A percentile compares a stretch with the other conserved stretches of the same genome.
phyloP scores from a whole-genome alignment of 2,888 invertebrate species.

The Blera fallax region DNA sequence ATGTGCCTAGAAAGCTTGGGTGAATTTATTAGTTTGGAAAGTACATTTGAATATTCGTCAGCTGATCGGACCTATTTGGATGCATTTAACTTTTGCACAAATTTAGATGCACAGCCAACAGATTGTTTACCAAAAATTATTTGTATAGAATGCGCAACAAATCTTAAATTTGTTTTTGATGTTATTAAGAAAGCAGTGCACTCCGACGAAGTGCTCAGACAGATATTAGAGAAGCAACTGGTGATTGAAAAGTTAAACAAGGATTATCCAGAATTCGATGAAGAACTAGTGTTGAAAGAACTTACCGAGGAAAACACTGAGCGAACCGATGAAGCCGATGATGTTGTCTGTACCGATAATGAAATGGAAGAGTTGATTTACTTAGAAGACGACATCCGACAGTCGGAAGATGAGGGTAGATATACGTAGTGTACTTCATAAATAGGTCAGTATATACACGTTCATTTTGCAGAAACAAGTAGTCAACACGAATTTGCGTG shows the following conservation, averaged over 20 bases:
- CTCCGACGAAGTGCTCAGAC: slow-evolving; percentile 53
- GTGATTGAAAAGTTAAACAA: not conserved
- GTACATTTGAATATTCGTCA: slow-evolving; percentile 15
- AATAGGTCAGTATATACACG: not conserved
- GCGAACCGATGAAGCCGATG: not conserved
- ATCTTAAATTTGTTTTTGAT: slow-evolving; percentile 50
- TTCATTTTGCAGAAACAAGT: not conserved
- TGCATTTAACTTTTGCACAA: slow-evolving; percentile 69
- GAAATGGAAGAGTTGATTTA: slow-evolving; percentile 31
- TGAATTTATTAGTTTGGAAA: slow-evolving; percentile 71
- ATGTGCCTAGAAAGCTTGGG: slow-evolving; percentile 65
- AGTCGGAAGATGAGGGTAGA: slow-evolving; percentile 11
- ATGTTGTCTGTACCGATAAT: slow-evolving; percentile 16
- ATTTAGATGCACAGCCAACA: slow-evolving; percentile 57
- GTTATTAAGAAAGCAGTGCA: slow-evolving; percentile 63
- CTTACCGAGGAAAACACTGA: not conserved
- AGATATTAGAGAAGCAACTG: slow-evolving; percentile 2
- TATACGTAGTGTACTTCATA: not conserved
- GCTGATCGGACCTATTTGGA: slow-evolving; percentile 49
- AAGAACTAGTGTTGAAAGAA: not conserved
- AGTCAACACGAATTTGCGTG: not conserved
- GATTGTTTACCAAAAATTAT: slow-evolving; percentile 72
- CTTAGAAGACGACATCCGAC: not conserved
- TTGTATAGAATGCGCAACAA: slow-evolving; percentile 65
- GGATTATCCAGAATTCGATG: not conserved